Percentiles rank a stretch among this genome's conserved stretches.
Conservation (phyloP, 2,113 vertebrate species). For the Anhinga rufa region DNA sequence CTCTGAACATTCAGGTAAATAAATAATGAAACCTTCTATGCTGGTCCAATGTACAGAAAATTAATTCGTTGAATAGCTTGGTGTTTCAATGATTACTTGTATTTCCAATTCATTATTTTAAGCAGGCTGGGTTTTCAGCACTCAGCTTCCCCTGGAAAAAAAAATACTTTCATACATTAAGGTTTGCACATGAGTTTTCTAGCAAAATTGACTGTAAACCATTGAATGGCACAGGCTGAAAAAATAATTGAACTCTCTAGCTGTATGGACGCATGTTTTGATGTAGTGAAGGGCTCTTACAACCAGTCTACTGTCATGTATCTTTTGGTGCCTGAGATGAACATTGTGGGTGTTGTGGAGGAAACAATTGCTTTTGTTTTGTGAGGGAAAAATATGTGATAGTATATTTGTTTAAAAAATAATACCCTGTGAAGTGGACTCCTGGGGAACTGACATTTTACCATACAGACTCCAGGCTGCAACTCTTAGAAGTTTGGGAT, state of each 20-base stretch:
- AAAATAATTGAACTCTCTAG: background rate
- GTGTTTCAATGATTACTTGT: background rate
- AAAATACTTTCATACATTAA: background rate
- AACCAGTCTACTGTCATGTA: background rate
- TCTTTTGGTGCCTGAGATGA: background rate
- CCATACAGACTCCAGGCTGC: slow-evolving; percentile 24
- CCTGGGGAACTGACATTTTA: slow-evolving; percentile 33
- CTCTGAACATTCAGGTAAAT: background rate
- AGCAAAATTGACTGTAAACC: background rate
- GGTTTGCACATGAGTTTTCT: background rate
- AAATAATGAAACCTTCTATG: background rate
- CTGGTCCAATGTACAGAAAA: background rate
- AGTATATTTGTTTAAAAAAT: slow-evolving; percentile 30
- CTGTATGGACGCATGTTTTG: background rate
- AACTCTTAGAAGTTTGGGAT: slow-evolving; percentile 3
- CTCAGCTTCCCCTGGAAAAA: background rate
- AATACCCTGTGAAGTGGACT: slow-evolving; percentile 10
- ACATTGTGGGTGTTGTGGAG: background rate
- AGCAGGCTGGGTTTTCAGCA: background rate
- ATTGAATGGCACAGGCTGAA: background rate
- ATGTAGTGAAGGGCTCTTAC: background rate
- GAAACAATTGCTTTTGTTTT: slow-evolving; percentile 52
- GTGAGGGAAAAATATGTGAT: slow-evolving; percentile 2
- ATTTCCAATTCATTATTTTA: background rate
- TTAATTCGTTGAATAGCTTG: background rate